These are phyloP conservation scores for Therioaphis trifolii DNA, from an alignment of 2,888 invertebrate genomes.

Conservation along the genomic window DNA sequence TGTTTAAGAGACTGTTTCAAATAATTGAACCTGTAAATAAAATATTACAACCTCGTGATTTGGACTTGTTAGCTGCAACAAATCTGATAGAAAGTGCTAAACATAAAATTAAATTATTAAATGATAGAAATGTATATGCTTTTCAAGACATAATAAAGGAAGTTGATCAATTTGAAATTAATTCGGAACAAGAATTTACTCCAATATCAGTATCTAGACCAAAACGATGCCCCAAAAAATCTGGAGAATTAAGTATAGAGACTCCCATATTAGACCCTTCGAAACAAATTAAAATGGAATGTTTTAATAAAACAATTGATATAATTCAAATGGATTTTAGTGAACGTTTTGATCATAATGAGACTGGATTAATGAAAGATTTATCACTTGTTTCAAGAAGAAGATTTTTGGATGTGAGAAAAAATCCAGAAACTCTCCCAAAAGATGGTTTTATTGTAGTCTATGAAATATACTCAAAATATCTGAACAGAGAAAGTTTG, in stretches of 20 bases:
- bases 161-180: slow-evolving; percentile 15
- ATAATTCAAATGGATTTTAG: not conserved
- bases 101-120: slow-evolving; percentile 21
- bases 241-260: no score
- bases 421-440: slow-evolving; percentile 28
- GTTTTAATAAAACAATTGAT: not conserved
- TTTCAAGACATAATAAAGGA: slow-evolving; percentile 20
- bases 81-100: slow-evolving; percentile 23
- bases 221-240: no score
- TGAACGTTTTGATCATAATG: slow-evolving; percentile 9
- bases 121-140: slow-evolving; percentile 8
- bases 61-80: slow-evolving; percentile 24
- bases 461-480: slow-evolving; percentile 25
- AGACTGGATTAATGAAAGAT: slow-evolving; percentile 24
- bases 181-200: no score
- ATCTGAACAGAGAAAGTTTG: slow-evolving; percentile 26
- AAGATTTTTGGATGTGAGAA: slow-evolving; percentile 15
- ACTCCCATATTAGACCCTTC: no score
- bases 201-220: no score
- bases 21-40: slow-evolving; percentile 16
- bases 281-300: no score
- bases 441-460: slow-evolving; percentile 25
- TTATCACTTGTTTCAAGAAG: slow-evolving; percentile 22
- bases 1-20: slow-evolving; percentile 21
- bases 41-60: slow-evolving; percentile 24